Conservation (phyloP, 1,140 invertebrate species). For the Onthophagus taurus region DNA sequence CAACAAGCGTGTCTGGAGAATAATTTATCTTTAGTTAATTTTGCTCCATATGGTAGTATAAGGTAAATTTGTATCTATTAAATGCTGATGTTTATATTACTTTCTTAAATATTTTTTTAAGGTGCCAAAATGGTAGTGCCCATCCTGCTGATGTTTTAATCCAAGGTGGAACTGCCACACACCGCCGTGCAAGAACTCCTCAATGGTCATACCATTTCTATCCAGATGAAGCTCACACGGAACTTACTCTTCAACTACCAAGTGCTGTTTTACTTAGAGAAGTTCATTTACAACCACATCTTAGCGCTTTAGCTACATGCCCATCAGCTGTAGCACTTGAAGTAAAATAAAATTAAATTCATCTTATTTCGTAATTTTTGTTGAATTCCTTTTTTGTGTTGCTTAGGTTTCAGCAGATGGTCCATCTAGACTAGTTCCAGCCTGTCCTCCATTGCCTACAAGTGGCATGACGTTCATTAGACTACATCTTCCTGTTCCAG, state of each 20-base stretch:
- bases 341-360: slow-evolving; percentile 20
- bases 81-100: neutral
- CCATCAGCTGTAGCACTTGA: slow-evolving; percentile 85
- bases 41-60: slow-evolving; percentile 67
- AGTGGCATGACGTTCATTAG: slow-evolving; percentile 79
- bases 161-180: slow-evolving; percentile 52
- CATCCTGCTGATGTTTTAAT: slow-evolving; percentile 81
- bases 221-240: slow-evolving; percentile 79
- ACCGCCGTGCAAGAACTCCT: slow-evolving; percentile 71
- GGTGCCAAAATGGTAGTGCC: slow-evolving; percentile 60
- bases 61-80: slow-evolving; percentile 7
- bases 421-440: slow-evolving; percentile 46
- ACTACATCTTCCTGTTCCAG: slow-evolving; percentile 67
- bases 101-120: slow-evolving; percentile 10
- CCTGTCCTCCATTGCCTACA: slow-evolving; percentile 64
- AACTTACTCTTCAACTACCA: slow-evolving; percentile 75
- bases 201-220: slow-evolving; percentile 92
- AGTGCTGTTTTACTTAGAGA: slow-evolving; percentile 84
- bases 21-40: slow-evolving; percentile 68
- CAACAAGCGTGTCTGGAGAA: slow-evolving; percentile 43
- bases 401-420: slow-evolving; percentile 45
- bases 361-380: too few species aligned
- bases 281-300: slow-evolving; percentile 81
- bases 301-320: slow-evolving; percentile 73
- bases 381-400: too few species aligned